Conservation (phyloP, 2,113 vertebrate genomes). For the Chlorodrepanis virens region DNA sequence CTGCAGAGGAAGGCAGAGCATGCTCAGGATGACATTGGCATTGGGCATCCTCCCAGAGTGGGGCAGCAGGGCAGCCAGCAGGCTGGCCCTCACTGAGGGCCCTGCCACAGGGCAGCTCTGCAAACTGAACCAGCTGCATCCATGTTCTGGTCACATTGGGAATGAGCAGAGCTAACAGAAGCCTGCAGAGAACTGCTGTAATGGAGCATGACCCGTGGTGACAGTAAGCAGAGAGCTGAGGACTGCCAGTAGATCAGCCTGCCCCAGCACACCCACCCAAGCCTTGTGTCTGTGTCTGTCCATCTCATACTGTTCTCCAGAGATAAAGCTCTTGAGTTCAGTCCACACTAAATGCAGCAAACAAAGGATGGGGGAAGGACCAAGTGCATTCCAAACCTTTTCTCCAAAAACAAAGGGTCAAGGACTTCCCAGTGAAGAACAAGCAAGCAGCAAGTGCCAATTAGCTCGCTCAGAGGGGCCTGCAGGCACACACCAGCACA, state of each 20-base stretch:
- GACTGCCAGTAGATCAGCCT: neutral
- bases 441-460: neutral
- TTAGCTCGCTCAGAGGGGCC: neutral
- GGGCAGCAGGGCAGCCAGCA: neutral
- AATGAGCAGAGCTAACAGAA: neutral
- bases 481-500: neutral
- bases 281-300: no score
- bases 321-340: neutral
- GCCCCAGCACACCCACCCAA: neutral
- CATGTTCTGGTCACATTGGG: neutral
- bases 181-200: neutral
- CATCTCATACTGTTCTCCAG: neutral
- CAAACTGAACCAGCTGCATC: fast-evolving
- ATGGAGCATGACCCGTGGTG: fast-evolving
- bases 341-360: neutral
- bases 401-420: neutral
- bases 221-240: neutral
- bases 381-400: neutral
- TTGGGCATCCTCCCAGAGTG: neutral
- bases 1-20: slow-evolving; percentile 60
- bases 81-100: slow-evolving; percentile 64
- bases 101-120: neutral
- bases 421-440: neutral
- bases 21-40: neutral
- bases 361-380: neutral